Evolutionary conservation across 1,140 invertebrate species (phyloP).

Genomic region (Pseudomyrmex pallidus): DNA sequence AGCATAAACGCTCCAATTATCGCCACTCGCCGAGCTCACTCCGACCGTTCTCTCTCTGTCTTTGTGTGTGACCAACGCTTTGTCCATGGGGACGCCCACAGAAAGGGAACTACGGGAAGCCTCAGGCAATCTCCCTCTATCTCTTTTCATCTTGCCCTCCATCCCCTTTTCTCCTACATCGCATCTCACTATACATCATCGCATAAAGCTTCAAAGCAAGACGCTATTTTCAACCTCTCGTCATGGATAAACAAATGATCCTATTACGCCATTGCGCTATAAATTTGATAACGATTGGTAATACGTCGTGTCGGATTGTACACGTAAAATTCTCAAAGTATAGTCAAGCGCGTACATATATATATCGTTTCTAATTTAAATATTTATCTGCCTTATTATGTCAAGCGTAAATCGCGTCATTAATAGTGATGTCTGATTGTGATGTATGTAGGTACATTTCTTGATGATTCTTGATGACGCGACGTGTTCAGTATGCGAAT

Average conservation of each 20-base stretch:
- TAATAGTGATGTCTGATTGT: not conserved
- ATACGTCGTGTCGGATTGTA: not conserved
- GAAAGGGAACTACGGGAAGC: constrained; percentile 18
- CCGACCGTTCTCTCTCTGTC: constrained; percentile 1
- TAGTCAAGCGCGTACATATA: not conserved
- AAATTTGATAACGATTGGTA: constrained; percentile 29
- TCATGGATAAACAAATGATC: not conserved
- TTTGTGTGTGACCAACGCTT: constrained; percentile 36
- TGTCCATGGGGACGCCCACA: constrained; percentile 28
- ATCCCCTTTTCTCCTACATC: not conserved
- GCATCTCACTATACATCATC: not conserved
- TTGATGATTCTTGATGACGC: constrained; percentile 26
- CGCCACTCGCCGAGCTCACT: constrained; percentile 17
- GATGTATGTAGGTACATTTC: not conserved
- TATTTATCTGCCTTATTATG: not conserved
- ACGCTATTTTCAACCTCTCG: constrained; percentile 37
- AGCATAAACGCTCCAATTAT: constrained; percentile 58
- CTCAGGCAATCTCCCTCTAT: not conserved
- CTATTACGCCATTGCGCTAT: not conserved
- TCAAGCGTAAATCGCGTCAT: not conserved
- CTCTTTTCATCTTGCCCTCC: not conserved
- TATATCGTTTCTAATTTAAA: not conserved
- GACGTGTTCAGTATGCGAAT: not conserved
- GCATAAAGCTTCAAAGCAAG: constrained; percentile 12
- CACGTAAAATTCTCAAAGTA: no score